A percentile compares a stretch with the other conserved stretches of the same genome.
phyloP scores from a whole-genome alignment of 1,140 invertebrate species.

The Drosophila arawakana region DNA sequence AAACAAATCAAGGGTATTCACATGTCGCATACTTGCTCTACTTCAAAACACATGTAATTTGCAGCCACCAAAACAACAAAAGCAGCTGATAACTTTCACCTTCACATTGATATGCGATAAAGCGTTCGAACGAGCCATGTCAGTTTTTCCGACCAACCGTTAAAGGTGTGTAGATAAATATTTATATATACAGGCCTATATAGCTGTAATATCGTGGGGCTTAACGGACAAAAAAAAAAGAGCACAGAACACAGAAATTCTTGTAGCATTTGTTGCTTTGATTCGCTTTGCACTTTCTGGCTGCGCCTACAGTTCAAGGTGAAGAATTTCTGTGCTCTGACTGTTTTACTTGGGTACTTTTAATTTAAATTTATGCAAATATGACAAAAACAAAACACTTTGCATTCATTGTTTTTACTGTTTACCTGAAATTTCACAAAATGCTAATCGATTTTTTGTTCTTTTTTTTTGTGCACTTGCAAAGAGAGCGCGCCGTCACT shows the following conservation, averaged over 20 bases:
- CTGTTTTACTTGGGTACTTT: not conserved
- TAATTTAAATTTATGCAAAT: not conserved
- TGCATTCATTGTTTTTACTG: constrained; percentile 39
- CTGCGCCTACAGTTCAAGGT: constrained; percentile 58
- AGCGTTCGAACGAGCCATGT: constrained; percentile 18
- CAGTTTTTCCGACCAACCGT: constrained; percentile 5
- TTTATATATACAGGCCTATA: constrained; percentile 1
- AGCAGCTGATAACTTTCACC: constrained; percentile 78
- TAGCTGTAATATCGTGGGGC: not conserved
- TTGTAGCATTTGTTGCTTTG: constrained; percentile 37
- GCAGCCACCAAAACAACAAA: constrained; percentile 25
- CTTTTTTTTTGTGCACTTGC: constrained; percentile 7
- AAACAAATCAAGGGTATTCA: constrained; percentile 10
- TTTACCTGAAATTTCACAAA: constrained; percentile 43
- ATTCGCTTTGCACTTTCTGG: constrained; percentile 19
- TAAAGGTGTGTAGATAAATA: constrained; percentile 22
- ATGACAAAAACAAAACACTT: constrained; percentile 24
- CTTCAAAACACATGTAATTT: constrained; percentile 42
- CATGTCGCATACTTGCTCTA: constrained; percentile 26
- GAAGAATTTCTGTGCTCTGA: constrained; percentile 17
- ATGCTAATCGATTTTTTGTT: constrained; percentile 41
- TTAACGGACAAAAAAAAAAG: constrained; percentile 8
- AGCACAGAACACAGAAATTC: constrained; percentile 1
- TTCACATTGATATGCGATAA: constrained; percentile 69
- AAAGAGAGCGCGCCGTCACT: constrained; percentile 17